Evolutionary conservation across 2,888 invertebrate genomes (phyloP).

Genomic region (Drosophila mimetica): DNA sequence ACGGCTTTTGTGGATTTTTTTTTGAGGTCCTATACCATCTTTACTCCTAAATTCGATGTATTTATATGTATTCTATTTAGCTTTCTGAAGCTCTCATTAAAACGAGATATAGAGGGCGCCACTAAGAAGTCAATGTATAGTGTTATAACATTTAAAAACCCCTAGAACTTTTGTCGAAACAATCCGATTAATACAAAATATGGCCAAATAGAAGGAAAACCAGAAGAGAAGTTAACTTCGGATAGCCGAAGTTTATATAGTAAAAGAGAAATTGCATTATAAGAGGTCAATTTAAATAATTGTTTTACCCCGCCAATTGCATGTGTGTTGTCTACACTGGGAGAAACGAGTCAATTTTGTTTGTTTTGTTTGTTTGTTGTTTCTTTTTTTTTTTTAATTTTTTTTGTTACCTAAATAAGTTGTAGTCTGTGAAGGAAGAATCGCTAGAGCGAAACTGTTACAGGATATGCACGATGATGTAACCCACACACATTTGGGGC

Average conservation of each 20-base stretch:
- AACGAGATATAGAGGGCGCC: too few relatives aligned
- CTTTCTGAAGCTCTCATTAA: too few relatives aligned
- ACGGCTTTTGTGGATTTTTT: too few relatives aligned
- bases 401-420: constrained; percentile 17
- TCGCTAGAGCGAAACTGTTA: constrained; percentile 28
- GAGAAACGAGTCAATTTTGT: constrained; percentile 60
- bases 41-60: too few relatives aligned
- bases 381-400: neutral
- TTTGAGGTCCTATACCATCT: too few relatives aligned
- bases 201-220: neutral
- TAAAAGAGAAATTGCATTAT: too few relatives aligned
- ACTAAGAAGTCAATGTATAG: too few relatives aligned
- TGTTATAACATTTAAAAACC: neutral
- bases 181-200: neutral
- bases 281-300: constrained; percentile 7
- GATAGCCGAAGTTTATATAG: too few relatives aligned
- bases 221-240: too few relatives aligned
- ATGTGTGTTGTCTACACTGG: constrained; percentile 26
- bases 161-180: neutral
- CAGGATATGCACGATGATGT: constrained; percentile 29
- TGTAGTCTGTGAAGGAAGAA: constrained; percentile 20
- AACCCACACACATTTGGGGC: constrained; percentile 66
- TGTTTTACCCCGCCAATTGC: constrained; percentile 1
- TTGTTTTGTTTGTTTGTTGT: constrained; percentile 35
- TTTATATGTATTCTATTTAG: neutral